Evolutionary conservation across 2,888 invertebrate species (phyloP), one percentile per base, ranked within the genome.

Genomic region (Agelastica alni): DNA sequence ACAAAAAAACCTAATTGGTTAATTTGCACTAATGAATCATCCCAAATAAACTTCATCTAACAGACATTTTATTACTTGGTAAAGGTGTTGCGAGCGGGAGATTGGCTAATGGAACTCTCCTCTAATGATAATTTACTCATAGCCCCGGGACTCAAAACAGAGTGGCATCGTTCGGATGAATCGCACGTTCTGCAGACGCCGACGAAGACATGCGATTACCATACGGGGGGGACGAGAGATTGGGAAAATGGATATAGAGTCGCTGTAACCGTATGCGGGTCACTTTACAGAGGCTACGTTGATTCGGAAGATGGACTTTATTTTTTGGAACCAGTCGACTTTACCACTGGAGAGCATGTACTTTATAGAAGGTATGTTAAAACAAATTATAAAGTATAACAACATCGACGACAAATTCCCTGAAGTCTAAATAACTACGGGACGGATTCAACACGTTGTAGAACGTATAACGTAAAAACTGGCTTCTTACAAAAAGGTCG

Each of bases 221-320:
- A 62, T 59, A 62, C 59, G 39, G 75, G 75, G 45, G 57, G 60
- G 42, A 64, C 73, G 42, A 61, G 62, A 37, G 71, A 69, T 41
- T 57, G 70, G 43, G 62, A 65, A 59, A 56, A 34, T 20, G 43
- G 53, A 20, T 72, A 73, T 30, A 61, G 58, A 36, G 75, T 67
- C 31, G 71, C 68, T 18, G 64, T 75, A 46, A 67, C 70, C 20
- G 49, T 75, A 37, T 75, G 75, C 55, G 69, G 60, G 4, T 30
- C 48, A 1, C 58, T 62, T 17, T 36, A 70, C 30, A 69, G 64
- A 4, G 75, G 74, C 26, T 74, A 69, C 58, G 58, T 75, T 43
- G 56, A 67, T 46, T 61, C 68, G n/a, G 62, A 58, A 5, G 63
- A 60, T 4, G 63, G 60, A n/a, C 59, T 58, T 30, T 71, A 71